Conservation (phyloP, 2,888 invertebrate species). For the Cryptocephalus moraei region DNA sequence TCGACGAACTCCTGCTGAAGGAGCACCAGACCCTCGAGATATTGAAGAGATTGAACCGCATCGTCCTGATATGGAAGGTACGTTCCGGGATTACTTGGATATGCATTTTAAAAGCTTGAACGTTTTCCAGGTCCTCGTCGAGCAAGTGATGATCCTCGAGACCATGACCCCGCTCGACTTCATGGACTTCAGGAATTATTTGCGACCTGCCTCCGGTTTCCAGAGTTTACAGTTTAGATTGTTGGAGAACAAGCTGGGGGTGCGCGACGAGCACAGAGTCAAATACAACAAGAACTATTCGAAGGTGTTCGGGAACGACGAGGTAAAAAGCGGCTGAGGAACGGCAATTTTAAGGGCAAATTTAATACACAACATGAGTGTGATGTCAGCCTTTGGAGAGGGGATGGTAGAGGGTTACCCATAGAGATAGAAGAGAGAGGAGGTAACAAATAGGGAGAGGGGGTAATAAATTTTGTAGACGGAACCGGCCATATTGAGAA, state of each 20-base stretch:
- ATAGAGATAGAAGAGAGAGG: too few species aligned
- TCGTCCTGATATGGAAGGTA: conserved; percentile 88
- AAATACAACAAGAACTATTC: conserved; percentile 91
- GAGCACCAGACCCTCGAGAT: conserved; percentile 91
- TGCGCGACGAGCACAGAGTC: conserved; percentile 75
- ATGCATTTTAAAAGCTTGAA: neutral
- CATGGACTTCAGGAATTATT: conserved; percentile 90
- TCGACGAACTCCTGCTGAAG: conserved; percentile 62
- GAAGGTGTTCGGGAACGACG: conserved; percentile 71
- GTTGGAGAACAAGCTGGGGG: conserved; percentile 85
- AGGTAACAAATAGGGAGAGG: too few species aligned
- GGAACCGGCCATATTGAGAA: too few species aligned
- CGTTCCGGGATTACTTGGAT: conserved; percentile 11
- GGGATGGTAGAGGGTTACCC: too few species aligned
- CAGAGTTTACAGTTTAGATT: conserved; percentile 94
- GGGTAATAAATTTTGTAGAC: too few species aligned
- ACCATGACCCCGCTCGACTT: conserved; percentile 99
- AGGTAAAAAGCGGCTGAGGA: conserved; percentile 25
- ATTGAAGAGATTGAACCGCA: conserved; percentile 79
- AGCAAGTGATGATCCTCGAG: conserved; percentile 95
- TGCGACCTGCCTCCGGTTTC: conserved; percentile 95
- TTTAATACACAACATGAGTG: too few species aligned
- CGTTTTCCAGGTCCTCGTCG: conserved; percentile 72
- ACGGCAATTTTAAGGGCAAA: too few species aligned
- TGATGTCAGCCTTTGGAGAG: too few species aligned